Conservation (phyloP, 2,888 invertebrate species). For the Philereme vetulata region DNA sequence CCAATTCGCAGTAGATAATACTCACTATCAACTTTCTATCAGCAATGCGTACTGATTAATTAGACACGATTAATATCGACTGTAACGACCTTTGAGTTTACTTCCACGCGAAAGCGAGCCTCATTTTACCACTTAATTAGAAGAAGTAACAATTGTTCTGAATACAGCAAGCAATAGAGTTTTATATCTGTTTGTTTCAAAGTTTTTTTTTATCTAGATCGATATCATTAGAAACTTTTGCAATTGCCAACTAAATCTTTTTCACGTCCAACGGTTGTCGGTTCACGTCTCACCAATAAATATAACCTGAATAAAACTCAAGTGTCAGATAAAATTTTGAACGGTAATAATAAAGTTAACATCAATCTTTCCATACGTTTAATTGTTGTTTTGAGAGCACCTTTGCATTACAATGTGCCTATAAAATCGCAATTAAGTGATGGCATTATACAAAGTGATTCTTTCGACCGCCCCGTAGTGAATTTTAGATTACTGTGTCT, state of each 20-base stretch:
- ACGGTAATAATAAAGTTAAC: constrained; percentile 42
- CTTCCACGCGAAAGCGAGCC: constrained; percentile 57
- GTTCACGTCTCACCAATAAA: constrained; percentile 26
- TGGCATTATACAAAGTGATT: constrained; percentile 44
- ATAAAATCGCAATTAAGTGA: constrained; percentile 47
- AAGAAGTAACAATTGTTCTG: constrained; percentile 25
- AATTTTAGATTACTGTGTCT: constrained; percentile 29
- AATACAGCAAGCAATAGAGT: not conserved
- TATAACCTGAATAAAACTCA: constrained; percentile 21
- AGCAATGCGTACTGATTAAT: constrained; percentile 79
- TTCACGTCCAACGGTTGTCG: constrained; percentile 13
- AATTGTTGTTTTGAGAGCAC: constrained; percentile 43
- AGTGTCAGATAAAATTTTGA: constrained; percentile 34
- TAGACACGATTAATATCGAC: constrained; percentile 71
- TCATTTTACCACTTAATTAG: constrained; percentile 32
- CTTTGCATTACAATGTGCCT: constrained; percentile 49
- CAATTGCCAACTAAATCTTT: constrained; percentile 20
- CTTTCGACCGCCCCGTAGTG: constrained; percentile 35
- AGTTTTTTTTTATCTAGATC: constrained; percentile 21
- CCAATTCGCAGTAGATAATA: constrained; percentile 57
- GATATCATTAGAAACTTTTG: constrained; percentile 32
- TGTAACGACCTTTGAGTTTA: constrained; percentile 59
- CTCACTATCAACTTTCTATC: constrained; percentile 72
- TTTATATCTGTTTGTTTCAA: constrained; percentile 21
- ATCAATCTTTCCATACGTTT: constrained; percentile 50